Percentiles rank a stretch among this genome's conserved stretches.
These are phyloP conservation scores for Aspidiotus destructor DNA, from an alignment of 2,888 invertebrate genomes.

Conservation along the genomic window DNA sequence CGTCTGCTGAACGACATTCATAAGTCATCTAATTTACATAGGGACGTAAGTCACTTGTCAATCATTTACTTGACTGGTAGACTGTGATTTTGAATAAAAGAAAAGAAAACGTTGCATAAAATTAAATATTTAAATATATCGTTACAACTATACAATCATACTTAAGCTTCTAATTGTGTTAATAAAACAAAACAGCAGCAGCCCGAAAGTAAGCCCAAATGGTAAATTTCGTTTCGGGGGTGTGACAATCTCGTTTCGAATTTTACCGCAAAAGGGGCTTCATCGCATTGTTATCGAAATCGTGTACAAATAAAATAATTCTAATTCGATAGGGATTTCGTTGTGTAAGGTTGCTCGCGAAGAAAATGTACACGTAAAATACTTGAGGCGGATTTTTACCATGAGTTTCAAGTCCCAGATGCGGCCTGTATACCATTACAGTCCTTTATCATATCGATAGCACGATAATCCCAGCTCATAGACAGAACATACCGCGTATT, in stretches of 20 bases:
- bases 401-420: slow-evolving; percentile 19
- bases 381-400: slow-evolving; percentile 11
- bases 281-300: slow-evolving; percentile 11
- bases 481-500: slow-evolving; percentile 33
- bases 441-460: slow-evolving; percentile 23
- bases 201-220: not conserved
- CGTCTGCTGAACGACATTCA: no score
- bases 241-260: not conserved
- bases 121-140: no score
- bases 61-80: no score
- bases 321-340: slow-evolving; percentile 7
- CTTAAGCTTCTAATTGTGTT: not conserved
- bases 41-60: no score
- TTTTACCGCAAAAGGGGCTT: slow-evolving; percentile 7
- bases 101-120: no score
- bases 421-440: slow-evolving; percentile 4
- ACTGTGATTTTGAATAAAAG: no score
- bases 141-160: not conserved
- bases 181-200: not conserved
- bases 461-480: slow-evolving; percentile 27
- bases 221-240: slow-evolving; percentile 1
- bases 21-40: no score
- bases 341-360: not conserved
- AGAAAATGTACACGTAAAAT: slow-evolving; percentile 9
- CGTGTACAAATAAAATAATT: not conserved